Percentiles rank a stretch among this genome's conserved stretches.
Conservation (phyloP, 2,888 invertebrate genomes). For the Drosophila prolongata region DNA sequence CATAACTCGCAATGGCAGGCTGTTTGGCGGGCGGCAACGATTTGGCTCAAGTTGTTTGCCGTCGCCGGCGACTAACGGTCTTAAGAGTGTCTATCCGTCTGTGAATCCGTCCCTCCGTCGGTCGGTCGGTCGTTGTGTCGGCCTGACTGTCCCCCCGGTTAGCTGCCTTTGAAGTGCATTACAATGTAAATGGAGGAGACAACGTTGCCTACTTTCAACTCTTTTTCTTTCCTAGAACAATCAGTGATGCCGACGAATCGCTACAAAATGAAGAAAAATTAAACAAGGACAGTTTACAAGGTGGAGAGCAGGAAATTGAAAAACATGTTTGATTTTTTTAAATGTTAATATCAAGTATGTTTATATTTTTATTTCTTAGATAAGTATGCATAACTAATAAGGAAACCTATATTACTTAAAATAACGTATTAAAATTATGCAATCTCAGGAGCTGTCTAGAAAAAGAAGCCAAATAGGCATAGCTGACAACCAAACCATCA, state of each 20-base stretch:
- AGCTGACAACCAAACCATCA: slow-evolving; percentile 4
- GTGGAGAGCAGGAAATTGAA: neutral
- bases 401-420: too few species aligned
- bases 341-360: too few species aligned
- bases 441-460: neutral
- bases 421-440: too few species aligned
- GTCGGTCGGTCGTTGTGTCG: slow-evolving; percentile 7
- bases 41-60: slow-evolving; percentile 65
- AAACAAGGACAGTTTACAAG: neutral
- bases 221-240: slow-evolving; percentile 21
- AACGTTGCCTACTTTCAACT: slow-evolving; percentile 55
- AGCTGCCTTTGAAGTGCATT: slow-evolving; percentile 69
- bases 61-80: slow-evolving; percentile 57
- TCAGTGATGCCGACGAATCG: slow-evolving; percentile 9
- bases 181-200: slow-evolving; percentile 68
- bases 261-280: neutral
- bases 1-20: slow-evolving; percentile 60
- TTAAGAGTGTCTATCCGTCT: slow-evolving; percentile 43
- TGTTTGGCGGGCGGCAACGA: slow-evolving; percentile 37
- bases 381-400: too few species aligned
- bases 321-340: neutral
- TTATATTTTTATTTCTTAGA: too few species aligned
- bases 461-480: neutral
- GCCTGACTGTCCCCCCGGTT: slow-evolving; percentile 42
- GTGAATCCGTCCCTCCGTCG: slow-evolving; percentile 21